phyloP scores from a whole-genome alignment of 2,888 invertebrate genomes.

The Metellina segmentata region DNA sequence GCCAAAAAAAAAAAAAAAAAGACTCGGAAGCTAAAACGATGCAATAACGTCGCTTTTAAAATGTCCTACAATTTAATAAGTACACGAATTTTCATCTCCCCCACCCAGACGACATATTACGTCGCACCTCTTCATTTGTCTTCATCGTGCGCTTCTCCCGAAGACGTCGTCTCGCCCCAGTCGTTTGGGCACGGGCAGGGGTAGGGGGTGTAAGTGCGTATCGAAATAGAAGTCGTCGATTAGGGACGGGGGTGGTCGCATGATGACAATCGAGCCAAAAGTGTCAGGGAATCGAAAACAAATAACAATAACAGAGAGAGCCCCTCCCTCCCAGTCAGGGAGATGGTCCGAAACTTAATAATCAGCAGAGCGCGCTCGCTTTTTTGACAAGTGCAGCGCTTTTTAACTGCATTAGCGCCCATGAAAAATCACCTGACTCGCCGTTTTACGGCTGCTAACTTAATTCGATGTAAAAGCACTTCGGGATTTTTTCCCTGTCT shows the following conservation, averaged over 20 bases:
- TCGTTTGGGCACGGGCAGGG: slow-evolving; percentile 6
- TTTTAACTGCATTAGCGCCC: slow-evolving; percentile 73
- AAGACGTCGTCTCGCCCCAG: neutral
- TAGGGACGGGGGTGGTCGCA: neutral
- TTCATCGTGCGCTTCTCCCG: slow-evolving; percentile 56
- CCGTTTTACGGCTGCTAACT: slow-evolving; percentile 70
- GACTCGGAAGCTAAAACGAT: slow-evolving; percentile 33
- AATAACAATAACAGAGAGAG: slow-evolving; percentile 72
- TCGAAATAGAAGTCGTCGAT: slow-evolving; percentile 16
- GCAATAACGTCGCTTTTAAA: slow-evolving; percentile 67
- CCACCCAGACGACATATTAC: slow-evolving; percentile 63
- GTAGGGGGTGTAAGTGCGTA: neutral
- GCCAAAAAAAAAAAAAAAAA: neutral
- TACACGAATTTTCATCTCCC: slow-evolving; percentile 25
- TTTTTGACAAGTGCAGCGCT: slow-evolving; percentile 73
- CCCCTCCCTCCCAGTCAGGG: slow-evolving; percentile 13
- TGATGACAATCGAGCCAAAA: slow-evolving; percentile 64
- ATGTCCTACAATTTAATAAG: slow-evolving; percentile 73
- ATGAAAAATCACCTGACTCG: slow-evolving; percentile 75
- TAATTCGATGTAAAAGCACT: slow-evolving; percentile 76
- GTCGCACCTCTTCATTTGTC: slow-evolving; percentile 59
- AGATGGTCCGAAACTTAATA: slow-evolving; percentile 70
- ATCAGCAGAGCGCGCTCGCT: slow-evolving; percentile 66
- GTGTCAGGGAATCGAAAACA: slow-evolving; percentile 68
- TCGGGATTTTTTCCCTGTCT: slow-evolving; percentile 15